Conservation (phyloP, 2,888 invertebrate genomes). For the Cenopis cana region DNA sequence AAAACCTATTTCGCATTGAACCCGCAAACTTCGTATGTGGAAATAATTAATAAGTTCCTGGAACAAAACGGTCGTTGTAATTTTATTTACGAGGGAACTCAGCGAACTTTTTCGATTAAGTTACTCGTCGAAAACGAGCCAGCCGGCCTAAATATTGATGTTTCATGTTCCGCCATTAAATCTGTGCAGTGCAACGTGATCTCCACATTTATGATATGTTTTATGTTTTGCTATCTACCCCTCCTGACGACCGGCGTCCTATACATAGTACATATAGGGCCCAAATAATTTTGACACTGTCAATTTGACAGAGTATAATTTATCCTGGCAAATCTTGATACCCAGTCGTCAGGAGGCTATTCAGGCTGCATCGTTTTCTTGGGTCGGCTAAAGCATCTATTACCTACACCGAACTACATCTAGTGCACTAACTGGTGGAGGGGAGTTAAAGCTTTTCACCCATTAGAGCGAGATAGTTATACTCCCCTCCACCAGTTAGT, state of each 20-base stretch:
- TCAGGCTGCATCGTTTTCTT: conserved; percentile 1
- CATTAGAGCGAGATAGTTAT: no score
- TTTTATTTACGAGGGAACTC: conserved; percentile 34
- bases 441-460: no score
- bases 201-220: conserved; percentile 4
- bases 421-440: no score
- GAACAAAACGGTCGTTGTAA: conserved; percentile 36
- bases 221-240: conserved; percentile 11
- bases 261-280: no score
- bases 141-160: conserved; percentile 28
- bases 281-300: no score
- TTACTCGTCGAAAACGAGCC: conserved; percentile 26
- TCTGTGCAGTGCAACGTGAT: conserved; percentile 15
- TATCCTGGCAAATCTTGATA: no score
- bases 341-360: no score
- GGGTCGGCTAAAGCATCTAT: conserved; percentile 6
- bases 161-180: conserved; percentile 16
- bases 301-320: no score
- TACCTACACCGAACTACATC: no score
- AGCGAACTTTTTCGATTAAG: conserved; percentile 42
- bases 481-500: no score
- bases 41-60: conserved; percentile 38
- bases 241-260: no score
- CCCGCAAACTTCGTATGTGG: conserved; percentile 30
- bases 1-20: conserved; percentile 11